phyloP scores from a whole-genome alignment of 1,140 invertebrate species.

The Epicauta chinensis region DNA sequence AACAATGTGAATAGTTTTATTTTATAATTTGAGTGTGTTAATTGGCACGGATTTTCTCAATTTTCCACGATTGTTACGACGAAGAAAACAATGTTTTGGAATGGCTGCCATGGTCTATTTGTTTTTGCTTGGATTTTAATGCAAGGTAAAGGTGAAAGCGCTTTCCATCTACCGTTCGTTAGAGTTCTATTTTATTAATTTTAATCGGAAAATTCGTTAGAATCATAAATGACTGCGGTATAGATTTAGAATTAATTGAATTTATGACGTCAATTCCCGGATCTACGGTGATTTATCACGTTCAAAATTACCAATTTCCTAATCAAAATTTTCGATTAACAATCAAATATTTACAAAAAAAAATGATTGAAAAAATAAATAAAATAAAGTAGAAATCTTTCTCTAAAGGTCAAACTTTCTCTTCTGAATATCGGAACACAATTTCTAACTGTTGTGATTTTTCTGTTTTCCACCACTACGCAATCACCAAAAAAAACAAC shows the following conservation, averaged over 20 bases:
- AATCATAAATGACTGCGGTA: no score
- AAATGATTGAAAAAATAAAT: no score
- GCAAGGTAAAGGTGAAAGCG: conserved; percentile 23
- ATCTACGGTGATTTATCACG: neutral
- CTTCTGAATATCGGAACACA: neutral
- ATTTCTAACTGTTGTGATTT: neutral
- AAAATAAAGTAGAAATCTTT: neutral
- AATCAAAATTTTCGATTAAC: neutral
- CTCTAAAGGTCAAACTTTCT: neutral
- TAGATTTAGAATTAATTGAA: no score
- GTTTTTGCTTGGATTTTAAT: conserved; percentile 18
- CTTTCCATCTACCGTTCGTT: conserved; percentile 12
- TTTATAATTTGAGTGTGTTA: neutral
- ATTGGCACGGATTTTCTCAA: neutral
- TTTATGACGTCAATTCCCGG: neutral
- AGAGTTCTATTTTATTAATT: no score
- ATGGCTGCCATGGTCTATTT: conserved; percentile 18
- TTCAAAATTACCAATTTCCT: neutral
- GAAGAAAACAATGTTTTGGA: conserved; percentile 19
- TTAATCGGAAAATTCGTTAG: no score
- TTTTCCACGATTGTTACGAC: neutral
- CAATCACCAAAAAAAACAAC: conserved; percentile 1
- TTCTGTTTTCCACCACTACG: neutral
- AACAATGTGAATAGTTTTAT: neutral
- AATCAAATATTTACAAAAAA: neutral